Percentiles rank a stretch among this genome's conserved stretches.
Conservation (phyloP, 2,113 vertebrate species). For the Mastomys coucha region DNA sequence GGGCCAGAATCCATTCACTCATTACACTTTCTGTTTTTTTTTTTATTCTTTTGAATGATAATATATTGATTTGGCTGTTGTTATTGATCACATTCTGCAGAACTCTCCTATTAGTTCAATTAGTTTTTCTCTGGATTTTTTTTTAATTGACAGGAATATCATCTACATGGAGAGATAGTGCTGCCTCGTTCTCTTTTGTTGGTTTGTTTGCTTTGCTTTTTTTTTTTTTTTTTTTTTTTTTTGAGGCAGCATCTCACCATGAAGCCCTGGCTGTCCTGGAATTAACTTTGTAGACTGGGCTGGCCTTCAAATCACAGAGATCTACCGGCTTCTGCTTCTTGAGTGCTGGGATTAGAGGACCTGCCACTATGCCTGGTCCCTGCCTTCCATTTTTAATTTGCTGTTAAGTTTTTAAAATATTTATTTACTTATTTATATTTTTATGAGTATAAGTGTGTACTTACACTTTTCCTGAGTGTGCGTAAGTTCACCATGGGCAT, state of each 20-base stretch:
- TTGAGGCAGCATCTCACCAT: neutral
- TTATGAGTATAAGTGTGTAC: too few species aligned
- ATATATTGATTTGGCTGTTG: neutral
- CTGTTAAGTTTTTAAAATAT: neutral
- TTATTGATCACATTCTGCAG: neutral
- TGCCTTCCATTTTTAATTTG: neutral
- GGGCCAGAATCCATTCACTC: neutral
- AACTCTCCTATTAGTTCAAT: constrained; percentile 2
- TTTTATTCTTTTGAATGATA: neutral
- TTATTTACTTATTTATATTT: neutral
- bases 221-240: too few species aligned
- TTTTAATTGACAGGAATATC: neutral
- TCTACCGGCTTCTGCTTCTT: neutral
- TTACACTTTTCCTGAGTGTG: neutral
- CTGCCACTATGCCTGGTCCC: too few species aligned
- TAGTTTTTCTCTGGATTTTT: constrained; percentile 42
- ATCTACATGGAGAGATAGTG: neutral
- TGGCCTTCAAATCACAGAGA: neutral
- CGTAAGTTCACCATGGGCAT: neutral
- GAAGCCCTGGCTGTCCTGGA: neutral
- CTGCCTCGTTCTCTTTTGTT: neutral
- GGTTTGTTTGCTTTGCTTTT: neutral
- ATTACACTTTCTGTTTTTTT: neutral
- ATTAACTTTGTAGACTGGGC: neutral
- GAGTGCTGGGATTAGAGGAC: neutral